Evolutionary conservation across 1,140 invertebrate species (phyloP), one percentile per base, ranked within the genome.

Genomic region (Papilio machaon): DNA sequence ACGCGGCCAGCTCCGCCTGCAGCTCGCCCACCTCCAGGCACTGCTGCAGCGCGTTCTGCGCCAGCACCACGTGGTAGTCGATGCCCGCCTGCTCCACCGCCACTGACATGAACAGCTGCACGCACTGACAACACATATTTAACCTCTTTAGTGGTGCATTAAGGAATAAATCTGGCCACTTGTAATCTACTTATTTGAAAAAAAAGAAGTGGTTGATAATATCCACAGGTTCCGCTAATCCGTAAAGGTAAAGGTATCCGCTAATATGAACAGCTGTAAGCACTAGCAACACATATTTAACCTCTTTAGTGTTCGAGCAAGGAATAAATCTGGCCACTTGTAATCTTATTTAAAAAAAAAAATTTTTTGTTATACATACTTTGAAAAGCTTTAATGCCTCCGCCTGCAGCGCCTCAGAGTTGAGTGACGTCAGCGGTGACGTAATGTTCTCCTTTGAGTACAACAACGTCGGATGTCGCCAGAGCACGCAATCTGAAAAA

Each of bases 321-420:
- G 2, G 2, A 43, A 43, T 10, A 9, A 49, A 49, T 9, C 47
- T 49, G 47, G 47, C 47, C 9, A 49, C 47, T 49, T 49, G 8
- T 43, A 43, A 43, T 43, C 38, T 43, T 30, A 30, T 43, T 43
- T 43, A 43, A 43, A 43, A 6, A 43, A 43, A 43, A 43, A 2
- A 43, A 43, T 7, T 30, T 35, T 67, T 13, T 30, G 13, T 19
- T 74, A 13, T 70, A 85, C 82, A 80, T 91, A 98, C 98, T 96
- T 99, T 99, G 90, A 99, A 99, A 79, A 99, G 95, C 95, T 99
- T 99, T 81, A 99, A 96, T 70, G 98, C 98, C 95, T 99, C 98
- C 30, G 96, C 96, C 92, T 99, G 97, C 73, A 98, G 95, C 1
- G 96, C 95, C 91, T 98, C 97, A 1, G 97, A 98, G 38, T 98